Base-by-base conservation (phyloP, 2,888 invertebrate genomes). In the Callyntrura sp. region DNA sequence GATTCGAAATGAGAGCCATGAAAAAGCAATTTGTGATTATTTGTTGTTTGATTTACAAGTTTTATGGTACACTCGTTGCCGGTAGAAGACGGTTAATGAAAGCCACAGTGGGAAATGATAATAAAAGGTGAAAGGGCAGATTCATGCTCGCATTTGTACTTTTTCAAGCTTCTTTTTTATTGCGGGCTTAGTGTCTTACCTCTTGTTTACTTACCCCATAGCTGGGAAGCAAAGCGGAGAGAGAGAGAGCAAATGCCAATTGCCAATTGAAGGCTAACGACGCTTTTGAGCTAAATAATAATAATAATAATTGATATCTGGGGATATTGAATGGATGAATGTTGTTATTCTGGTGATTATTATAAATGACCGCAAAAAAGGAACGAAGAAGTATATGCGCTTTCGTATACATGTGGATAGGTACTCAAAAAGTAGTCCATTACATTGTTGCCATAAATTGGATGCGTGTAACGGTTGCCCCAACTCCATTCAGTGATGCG, bases 41-140 rank as follows among this genome's bases (percentile, higher is more conserved):
- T 25, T 48, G 55, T 35, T 83, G 65, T 82, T 82, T 73, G 82
- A 83, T 78, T 84, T 88, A 84, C 76, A 84, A 78, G 57, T 45
- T 51, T 88, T 84, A 88, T 88, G 79, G 84, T 84, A 57, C 55
- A 12, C n/a, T 43, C 48, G 20, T 65, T 88, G 88, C 35, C 6
- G 35, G 51, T 73, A 76, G 35, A 35, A 60, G 20, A 81, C 8
- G 23, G 76, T 25, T 88, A 88, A 88, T 88, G 83, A 88, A 83
- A 88, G 83, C 76, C 78, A 35, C 65, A 83, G 73, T 79, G 78
- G 88, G 79, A 79, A 82, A 78, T 65, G 65, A 84, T 68, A 82
- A 62, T 60, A 79, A 83, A 76, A 68, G 88, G 88, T 88, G 83
- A 88, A 84, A 84, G 88, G 88, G 51, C 88, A 88, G 76, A 51